Conservation (phyloP, 2,797 vertebrate genomes). For the Oreortyx pictus region DNA sequence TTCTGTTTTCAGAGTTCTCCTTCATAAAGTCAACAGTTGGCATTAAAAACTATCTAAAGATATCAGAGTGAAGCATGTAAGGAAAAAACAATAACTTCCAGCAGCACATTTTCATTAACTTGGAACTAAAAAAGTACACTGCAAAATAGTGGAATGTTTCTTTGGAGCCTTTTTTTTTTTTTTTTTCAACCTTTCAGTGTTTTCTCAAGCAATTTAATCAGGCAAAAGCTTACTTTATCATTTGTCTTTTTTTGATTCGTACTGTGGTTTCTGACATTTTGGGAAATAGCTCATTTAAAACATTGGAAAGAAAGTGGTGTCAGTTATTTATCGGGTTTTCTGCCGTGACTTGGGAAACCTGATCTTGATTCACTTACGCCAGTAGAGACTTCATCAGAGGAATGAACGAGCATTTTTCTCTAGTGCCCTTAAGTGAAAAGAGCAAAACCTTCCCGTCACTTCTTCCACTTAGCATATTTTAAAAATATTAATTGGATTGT, state of each 20-base stretch:
- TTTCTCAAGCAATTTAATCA: constrained; percentile 59
- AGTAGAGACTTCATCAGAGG: constrained; percentile 52
- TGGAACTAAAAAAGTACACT: background rate
- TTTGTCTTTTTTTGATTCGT: background rate
- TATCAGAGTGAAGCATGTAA: background rate
- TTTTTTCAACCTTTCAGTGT: background rate
- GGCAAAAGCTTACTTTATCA: constrained; percentile 51
- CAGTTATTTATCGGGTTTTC: constrained; percentile 58
- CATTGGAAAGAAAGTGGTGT: constrained; percentile 45
- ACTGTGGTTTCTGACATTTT: background rate
- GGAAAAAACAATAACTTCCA: background rate
- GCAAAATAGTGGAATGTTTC: background rate
- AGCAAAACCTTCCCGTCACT: background rate
- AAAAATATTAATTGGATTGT: constrained; percentile 16
- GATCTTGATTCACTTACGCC: constrained; percentile 62
- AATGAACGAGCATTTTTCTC: constrained; percentile 35
- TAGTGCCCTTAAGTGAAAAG: background rate
- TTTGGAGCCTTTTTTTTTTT: background rate
- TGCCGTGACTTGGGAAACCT: constrained; percentile 53
- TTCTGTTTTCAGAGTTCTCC: constrained; percentile 37
- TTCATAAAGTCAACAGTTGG: constrained; percentile 7
- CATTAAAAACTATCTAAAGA: constrained; percentile 29
- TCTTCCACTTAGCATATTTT: background rate
- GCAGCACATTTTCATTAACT: constrained; percentile 35
- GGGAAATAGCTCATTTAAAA: constrained; percentile 45